These are phyloP conservation scores for Idaea biselata DNA, from an alignment of 2,888 invertebrate species.

Conservation along the genomic window DNA sequence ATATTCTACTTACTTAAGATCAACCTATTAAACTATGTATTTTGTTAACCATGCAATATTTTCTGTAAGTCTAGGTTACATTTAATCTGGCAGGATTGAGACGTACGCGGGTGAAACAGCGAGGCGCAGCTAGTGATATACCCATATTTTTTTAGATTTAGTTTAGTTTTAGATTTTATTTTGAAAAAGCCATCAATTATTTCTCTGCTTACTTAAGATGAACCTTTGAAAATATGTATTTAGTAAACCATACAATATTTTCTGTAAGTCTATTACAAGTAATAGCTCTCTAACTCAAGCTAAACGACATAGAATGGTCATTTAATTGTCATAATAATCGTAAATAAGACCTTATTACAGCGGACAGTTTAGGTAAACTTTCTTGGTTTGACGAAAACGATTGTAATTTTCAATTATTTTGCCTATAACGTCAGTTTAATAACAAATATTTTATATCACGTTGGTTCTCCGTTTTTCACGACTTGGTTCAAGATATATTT, in stretches of 20 bases:
- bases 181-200: too few species aligned
- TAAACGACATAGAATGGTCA: constrained; percentile 25
- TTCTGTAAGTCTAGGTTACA: neutral
- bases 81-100: too few species aligned
- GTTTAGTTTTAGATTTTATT: too few species aligned
- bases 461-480: too few species aligned
- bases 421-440: neutral
- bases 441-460: neutral
- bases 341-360: constrained; percentile 25
- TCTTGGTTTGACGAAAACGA: neutral
- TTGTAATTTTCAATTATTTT: neutral
- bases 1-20: neutral
- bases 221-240: neutral
- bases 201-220: neutral
- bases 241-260: neutral
- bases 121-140: too few species aligned
- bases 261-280: constrained; percentile 5
- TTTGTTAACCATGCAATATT: neutral
- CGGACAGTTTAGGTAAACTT: neutral
- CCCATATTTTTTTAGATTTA: too few species aligned
- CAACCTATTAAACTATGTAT: neutral
- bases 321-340: constrained; percentile 37
- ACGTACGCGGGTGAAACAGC: too few species aligned
- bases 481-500: too few species aligned
- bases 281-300: constrained; percentile 11